Percentiles rank a stretch among this genome's conserved stretches.
Evolutionary conservation across 2,113 vertebrate genomes (phyloP).

Genomic region (Orycteropus afer): DNA sequence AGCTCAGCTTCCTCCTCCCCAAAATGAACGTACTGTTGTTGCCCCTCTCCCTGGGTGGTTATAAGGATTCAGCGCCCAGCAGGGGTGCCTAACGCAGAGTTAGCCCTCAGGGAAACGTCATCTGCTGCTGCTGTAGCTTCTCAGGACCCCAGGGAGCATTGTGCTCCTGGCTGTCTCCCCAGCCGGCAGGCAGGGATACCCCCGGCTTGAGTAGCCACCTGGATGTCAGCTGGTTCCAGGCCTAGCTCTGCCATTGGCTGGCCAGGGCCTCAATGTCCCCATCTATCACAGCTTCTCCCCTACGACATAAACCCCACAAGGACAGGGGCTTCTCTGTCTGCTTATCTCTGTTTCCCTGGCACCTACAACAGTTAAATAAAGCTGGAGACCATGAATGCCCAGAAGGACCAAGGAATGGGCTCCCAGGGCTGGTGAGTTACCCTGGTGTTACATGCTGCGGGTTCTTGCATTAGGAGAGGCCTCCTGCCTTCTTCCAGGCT

Average conservation of each 20-base stretch:
- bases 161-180: background rate
- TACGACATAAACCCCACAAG: background rate
- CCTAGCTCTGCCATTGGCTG: background rate
- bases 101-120: background rate
- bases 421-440: background rate
- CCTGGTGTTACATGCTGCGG: background rate
- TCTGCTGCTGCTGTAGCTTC: background rate
- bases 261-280: background rate
- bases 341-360: background rate
- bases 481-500: background rate
- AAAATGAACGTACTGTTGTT: background rate
- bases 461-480: rapidly evolving
- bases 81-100: background rate
- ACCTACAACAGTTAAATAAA: background rate
- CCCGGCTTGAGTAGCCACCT: background rate
- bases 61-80: background rate
- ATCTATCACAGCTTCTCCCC: background rate
- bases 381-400: too few species aligned
- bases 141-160: background rate
- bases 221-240: background rate
- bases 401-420: background rate
- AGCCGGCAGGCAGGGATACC: too few species aligned
- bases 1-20: background rate
- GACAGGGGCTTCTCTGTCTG: background rate
- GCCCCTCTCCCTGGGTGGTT: background rate